Conservation (phyloP, 1,140 invertebrate species). For the Cecropterus lyciades region DNA sequence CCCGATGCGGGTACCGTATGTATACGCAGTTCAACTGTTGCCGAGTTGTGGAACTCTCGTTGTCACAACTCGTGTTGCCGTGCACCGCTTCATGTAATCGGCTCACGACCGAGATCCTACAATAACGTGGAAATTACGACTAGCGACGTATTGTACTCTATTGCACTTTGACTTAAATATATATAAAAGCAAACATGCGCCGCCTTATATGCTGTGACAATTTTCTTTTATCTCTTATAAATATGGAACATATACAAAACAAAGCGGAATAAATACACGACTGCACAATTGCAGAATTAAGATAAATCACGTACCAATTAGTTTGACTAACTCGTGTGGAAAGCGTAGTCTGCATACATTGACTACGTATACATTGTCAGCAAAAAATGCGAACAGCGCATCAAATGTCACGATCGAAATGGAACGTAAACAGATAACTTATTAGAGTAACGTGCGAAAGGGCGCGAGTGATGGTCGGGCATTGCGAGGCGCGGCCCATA, state of each 20-base stretch:
- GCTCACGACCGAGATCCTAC: slow-evolving; percentile 8
- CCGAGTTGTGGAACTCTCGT: slow-evolving; percentile 43
- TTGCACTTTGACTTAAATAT: not conserved
- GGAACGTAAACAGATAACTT: slow-evolving; percentile 58
- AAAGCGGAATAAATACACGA: not conserved
- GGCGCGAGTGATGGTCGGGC: slow-evolving; percentile 60
- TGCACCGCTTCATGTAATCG: not conserved
- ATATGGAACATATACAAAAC: not conserved
- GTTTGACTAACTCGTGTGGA: not conserved
- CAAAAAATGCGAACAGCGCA: slow-evolving; percentile 36
- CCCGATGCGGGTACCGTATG: slow-evolving; percentile 48
- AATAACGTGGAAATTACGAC: slow-evolving; percentile 13
- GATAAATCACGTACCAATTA: not conserved
- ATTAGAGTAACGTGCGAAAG: slow-evolving; percentile 56
- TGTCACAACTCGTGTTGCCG: slow-evolving; percentile 22
- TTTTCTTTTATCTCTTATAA: not conserved
- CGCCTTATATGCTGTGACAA: not conserved
- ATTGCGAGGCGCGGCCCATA: slow-evolving; percentile 69
- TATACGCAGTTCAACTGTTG: slow-evolving; percentile 39
- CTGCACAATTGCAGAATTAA: not conserved
- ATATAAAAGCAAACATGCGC: no score
- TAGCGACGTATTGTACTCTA: not conserved
- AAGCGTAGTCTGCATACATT: not conserved
- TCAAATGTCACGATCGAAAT: slow-evolving; percentile 51
- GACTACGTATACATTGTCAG: slow-evolving; percentile 13